These are phyloP conservation scores for Pterois miles DNA, from an alignment of 2,797 vertebrate genomes.

Conservation along the genomic window DNA sequence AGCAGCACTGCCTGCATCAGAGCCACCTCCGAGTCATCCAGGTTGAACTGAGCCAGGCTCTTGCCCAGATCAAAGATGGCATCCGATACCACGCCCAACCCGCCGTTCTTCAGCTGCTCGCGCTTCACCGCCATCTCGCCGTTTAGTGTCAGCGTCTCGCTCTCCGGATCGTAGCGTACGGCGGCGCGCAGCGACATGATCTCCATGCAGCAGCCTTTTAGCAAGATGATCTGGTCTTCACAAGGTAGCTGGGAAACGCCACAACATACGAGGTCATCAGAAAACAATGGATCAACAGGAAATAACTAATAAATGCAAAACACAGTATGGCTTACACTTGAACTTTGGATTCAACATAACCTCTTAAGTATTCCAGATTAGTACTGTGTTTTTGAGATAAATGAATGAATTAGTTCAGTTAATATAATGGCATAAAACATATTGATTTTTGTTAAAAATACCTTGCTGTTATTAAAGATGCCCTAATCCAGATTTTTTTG, in stretches of 20 bases:
- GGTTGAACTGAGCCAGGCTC: conserved; percentile 93
- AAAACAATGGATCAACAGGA: neutral
- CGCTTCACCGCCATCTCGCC: conserved; percentile 95
- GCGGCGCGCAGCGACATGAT: conserved; percentile 95
- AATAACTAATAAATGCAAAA: neutral
- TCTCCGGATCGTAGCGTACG: conserved; percentile 93
- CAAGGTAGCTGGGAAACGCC: conserved; percentile 87
- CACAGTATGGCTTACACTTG: neutral
- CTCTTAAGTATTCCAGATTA: neutral
- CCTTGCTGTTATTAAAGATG: too few species aligned
- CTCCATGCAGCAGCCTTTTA: conserved; percentile 98
- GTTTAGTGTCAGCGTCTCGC: conserved; percentile 92
- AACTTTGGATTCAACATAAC: neutral
- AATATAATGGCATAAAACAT: too few species aligned
- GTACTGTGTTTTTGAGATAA: too few species aligned
- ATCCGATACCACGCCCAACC: conserved; percentile 92
- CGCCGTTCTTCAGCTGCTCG: conserved; percentile 95
- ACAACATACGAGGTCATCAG: neutral
- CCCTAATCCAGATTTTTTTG: too few species aligned
- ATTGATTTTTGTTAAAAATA: too few species aligned
- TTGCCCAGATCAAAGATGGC: conserved; percentile 96
- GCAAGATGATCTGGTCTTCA: conserved; percentile 95
- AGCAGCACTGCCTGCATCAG: conserved; percentile 94
- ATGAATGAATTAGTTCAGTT: too few species aligned
- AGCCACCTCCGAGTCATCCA: conserved; percentile 95